Evolutionary conservation across 1,140 invertebrate species (phyloP).

Genomic region (Drosophila asahinai): DNA sequence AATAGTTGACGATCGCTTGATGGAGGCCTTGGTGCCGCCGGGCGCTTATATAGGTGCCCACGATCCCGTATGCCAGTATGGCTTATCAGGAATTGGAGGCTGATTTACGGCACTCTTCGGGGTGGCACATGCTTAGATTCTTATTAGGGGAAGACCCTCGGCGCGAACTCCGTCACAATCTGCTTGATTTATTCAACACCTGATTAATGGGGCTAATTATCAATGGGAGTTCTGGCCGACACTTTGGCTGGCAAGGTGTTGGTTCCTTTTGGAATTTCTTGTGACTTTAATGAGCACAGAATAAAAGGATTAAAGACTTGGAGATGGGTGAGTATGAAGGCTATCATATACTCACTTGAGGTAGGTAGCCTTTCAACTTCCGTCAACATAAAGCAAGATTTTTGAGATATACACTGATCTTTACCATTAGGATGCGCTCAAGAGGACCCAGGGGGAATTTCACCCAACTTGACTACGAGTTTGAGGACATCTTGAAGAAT

Average conservation of each 20-base stretch:
- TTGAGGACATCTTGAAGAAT: slow-evolving; percentile 19
- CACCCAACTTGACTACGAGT: slow-evolving; percentile 14
- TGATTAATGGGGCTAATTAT: slow-evolving; percentile 10
- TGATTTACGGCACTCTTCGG: slow-evolving; percentile 18
- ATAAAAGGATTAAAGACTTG: neutral
- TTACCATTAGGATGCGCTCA: neutral
- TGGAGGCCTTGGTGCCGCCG: neutral
- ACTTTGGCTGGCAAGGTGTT: neutral
- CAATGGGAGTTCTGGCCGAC: slow-evolving; percentile 9
- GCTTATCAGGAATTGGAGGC: slow-evolving; percentile 12
- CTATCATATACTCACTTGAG: neutral
- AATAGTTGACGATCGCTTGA: slow-evolving; percentile 15
- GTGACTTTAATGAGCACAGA: neutral
- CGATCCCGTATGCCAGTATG: no score
- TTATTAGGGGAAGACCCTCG: slow-evolving; percentile 35
- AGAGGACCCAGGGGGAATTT: neutral
- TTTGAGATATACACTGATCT: no score
- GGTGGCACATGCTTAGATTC: slow-evolving; percentile 7
- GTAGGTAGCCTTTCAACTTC: neutral
- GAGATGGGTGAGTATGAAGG: neutral
- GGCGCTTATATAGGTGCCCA: slow-evolving; percentile 41
- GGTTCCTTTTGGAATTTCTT: neutral
- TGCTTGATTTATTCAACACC: slow-evolving; percentile 18
- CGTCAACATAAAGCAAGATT: neutral
- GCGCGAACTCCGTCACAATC: slow-evolving; percentile 1